phyloP scores from a whole-genome alignment of 2,888 invertebrate species.

The Torymus auratus region DNA sequence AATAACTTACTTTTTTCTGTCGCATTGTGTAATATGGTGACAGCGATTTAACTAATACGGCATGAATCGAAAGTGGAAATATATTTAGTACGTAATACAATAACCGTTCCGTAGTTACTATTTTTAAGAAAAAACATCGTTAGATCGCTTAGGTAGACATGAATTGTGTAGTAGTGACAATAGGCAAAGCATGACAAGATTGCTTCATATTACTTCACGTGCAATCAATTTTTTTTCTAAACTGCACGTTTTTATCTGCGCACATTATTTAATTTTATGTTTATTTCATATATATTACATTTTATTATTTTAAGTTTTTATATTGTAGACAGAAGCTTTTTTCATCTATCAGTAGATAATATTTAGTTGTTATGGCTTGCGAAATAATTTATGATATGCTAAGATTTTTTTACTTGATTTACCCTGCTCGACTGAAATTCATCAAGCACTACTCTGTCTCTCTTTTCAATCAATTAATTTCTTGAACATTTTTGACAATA shows the following conservation, averaged over 20 bases:
- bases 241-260: conserved; percentile 49
- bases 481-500: background rate
- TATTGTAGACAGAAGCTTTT: conserved; percentile 32
- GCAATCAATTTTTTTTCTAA: conserved; percentile 35
- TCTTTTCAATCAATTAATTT: conserved; percentile 22
- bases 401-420: conserved; percentile 44
- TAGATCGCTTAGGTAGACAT: conserved; percentile 32
- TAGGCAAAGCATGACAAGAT: conserved; percentile 39
- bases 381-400: conserved; percentile 35
- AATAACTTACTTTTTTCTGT: conserved; percentile 32
- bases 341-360: conserved; percentile 31
- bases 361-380: conserved; percentile 47
- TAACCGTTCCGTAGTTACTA: conserved; percentile 3
- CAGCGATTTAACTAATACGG: conserved; percentile 39
- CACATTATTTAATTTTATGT: conserved; percentile 24
- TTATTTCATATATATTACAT: conserved; percentile 12
- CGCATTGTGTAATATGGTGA: conserved; percentile 45
- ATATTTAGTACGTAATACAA: too few relatives aligned
- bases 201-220: conserved; percentile 36
- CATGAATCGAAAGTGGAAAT: conserved; percentile 27
- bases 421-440: conserved; percentile 38
- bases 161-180: background rate
- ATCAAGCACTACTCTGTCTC: conserved; percentile 37
- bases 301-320: conserved; percentile 18
- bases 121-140: conserved; percentile 24